Percentiles rank a stretch among this genome's conserved stretches.
phyloP scores from a whole-genome alignment of 64 coral and sea anemone genomes.

The Orbicella faveolata region DNA sequence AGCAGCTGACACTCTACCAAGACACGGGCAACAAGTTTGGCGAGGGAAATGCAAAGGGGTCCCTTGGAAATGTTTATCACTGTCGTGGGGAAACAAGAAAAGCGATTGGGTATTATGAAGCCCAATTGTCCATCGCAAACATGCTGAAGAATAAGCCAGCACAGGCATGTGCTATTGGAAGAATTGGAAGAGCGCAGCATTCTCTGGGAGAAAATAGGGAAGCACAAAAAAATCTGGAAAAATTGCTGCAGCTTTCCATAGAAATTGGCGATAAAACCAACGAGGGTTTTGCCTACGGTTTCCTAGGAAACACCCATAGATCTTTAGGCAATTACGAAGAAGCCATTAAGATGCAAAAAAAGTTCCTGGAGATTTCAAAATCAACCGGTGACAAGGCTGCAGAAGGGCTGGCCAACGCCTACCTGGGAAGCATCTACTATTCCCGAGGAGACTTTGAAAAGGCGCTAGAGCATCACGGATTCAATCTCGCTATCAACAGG shows the following conservation, averaged over 20 bases:
- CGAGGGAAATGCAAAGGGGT: slow-evolving; percentile 2
- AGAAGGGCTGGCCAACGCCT: slow-evolving; percentile 3
- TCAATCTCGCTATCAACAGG: background rate
- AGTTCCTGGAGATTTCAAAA: slow-evolving; percentile 18
- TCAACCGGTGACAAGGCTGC: slow-evolving; percentile 13
- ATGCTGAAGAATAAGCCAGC: background rate
- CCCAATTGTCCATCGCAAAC: background rate
- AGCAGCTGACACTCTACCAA: background rate
- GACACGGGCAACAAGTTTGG: background rate
- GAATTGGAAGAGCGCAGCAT: slow-evolving; percentile 19
- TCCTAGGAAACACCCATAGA: slow-evolving; percentile 23
- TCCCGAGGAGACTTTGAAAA: slow-evolving; percentile 6
- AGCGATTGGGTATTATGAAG: slow-evolving; percentile 25
- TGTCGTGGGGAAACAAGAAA: background rate
- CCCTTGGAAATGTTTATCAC: slow-evolving; percentile 42
- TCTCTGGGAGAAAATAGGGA: background rate
- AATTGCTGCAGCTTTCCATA: background rate
- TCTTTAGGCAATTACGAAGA: slow-evolving; percentile 30
- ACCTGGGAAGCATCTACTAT: slow-evolving; percentile 25
- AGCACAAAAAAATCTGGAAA: slow-evolving; percentile 26
- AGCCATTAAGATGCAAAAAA: slow-evolving; percentile 18
- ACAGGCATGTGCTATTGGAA: background rate
- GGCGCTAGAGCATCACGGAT: slow-evolving; percentile 1
- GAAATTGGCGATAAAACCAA: slow-evolving; percentile 16
- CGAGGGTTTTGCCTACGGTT: slow-evolving; percentile 22